Percentiles rank a stretch among this genome's conserved stretches.
Conservation (phyloP, 2,888 invertebrate species). For the Cryptosula pallasiana region DNA sequence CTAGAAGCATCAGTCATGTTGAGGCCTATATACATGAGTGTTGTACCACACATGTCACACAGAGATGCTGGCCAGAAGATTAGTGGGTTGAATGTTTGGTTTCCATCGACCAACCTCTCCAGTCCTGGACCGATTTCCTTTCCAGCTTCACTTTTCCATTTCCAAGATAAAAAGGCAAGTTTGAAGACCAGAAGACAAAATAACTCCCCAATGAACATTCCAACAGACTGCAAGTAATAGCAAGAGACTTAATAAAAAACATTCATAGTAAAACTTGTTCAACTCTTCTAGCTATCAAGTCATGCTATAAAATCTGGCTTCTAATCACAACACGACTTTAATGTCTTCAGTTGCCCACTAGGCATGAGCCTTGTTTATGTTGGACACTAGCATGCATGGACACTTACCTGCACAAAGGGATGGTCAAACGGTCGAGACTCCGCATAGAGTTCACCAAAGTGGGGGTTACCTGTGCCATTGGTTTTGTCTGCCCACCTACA, state of each 20-base stretch:
- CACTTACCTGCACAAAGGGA: conserved; percentile 73
- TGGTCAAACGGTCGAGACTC: conserved; percentile 67
- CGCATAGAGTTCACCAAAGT: neutral
- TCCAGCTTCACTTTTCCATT: conserved; percentile 44
- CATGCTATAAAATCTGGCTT: too few species aligned
- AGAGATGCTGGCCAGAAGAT: conserved; percentile 79
- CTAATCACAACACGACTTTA: too few species aligned
- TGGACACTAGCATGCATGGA: too few species aligned
- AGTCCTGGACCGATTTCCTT: conserved; percentile 25
- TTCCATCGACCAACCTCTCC: conserved; percentile 28
- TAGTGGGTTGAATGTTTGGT: conserved; percentile 68
- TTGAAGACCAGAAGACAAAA: conserved; percentile 78
- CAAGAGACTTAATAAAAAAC: neutral
- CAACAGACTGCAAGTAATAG: conserved; percentile 59
- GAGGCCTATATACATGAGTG: conserved; percentile 83
- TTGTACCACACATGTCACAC: conserved; percentile 82
- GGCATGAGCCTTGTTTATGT: too few species aligned
- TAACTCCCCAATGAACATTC: conserved; percentile 92
- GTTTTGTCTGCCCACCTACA: conserved; percentile 12
- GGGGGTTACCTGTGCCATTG: neutral
- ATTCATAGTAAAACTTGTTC: neutral
- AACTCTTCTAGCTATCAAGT: too few species aligned
- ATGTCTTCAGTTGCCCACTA: too few species aligned
- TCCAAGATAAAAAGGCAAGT: conserved; percentile 60
- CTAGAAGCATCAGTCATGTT: conserved; percentile 87